phyloP scores from a whole-genome alignment of 2,113 vertebrate genomes.

The Eudyptes chrysolophus region DNA sequence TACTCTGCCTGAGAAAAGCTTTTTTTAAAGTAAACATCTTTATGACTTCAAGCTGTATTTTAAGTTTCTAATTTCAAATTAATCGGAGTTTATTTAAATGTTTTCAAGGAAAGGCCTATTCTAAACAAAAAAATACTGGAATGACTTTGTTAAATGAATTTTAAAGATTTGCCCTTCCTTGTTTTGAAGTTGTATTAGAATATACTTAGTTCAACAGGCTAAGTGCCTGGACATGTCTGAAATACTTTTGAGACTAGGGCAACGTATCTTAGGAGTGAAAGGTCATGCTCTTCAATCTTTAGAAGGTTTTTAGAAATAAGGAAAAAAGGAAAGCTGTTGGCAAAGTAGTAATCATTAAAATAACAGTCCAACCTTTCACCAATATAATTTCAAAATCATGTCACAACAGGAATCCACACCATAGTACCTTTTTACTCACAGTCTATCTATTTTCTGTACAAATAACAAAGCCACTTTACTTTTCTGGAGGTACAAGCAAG shows the following conservation, averaged over 20 bases:
- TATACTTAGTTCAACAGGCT: not conserved
- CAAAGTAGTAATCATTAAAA: not conserved
- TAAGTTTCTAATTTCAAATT: conserved; percentile 9
- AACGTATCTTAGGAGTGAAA: not conserved
- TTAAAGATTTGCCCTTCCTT: not conserved
- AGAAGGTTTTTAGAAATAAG: not conserved
- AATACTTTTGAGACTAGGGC: not conserved
- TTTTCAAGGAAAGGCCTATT: not conserved
- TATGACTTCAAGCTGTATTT: not conserved
- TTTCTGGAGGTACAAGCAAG: not conserved
- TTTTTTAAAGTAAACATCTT: not conserved
- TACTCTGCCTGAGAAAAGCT: not conserved
- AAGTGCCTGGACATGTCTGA: not conserved
- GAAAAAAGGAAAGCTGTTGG: not conserved
- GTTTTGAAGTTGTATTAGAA: not conserved
- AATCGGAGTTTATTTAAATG: not conserved
- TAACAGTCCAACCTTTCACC: not conserved
- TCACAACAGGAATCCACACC: not conserved
- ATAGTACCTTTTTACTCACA: not conserved
- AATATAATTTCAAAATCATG: not conserved
- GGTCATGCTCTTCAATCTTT: not conserved
- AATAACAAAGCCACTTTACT: not conserved
- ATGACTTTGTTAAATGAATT: not conserved
- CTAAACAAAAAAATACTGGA: not conserved
- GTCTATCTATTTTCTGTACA: not conserved